phyloP scores from a whole-genome alignment of 2,797 vertebrate genomes.

The Anguilla anguilla region DNA sequence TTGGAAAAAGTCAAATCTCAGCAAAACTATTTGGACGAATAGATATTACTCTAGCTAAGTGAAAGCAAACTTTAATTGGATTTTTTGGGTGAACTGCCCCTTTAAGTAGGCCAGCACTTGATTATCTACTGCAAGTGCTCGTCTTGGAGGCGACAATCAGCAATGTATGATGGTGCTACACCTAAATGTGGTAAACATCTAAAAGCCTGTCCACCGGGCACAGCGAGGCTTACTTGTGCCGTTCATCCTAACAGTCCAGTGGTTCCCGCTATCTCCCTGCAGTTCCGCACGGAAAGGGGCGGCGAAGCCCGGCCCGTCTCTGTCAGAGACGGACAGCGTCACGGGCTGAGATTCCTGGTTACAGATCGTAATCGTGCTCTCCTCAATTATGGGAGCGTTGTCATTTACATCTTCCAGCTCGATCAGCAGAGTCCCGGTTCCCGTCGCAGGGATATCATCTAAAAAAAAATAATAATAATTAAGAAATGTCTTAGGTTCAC shows the following conservation, averaged over 20 bases:
- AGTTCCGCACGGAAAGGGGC: slow-evolving; percentile 74
- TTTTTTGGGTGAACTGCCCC: too few species aligned
- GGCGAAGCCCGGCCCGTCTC: slow-evolving; percentile 74
- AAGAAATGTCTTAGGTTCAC: not conserved
- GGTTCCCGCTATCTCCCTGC: slow-evolving; percentile 44
- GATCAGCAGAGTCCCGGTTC: slow-evolving; percentile 84
- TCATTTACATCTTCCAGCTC: slow-evolving; percentile 83
- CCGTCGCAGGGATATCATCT: slow-evolving; percentile 77
- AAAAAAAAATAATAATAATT: not conserved
- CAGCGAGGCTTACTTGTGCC: slow-evolving; percentile 67
- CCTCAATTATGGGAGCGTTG: slow-evolving; percentile 73
- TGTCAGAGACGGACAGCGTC: slow-evolving; percentile 75
- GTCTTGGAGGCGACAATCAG: too few species aligned
- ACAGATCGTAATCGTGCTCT: slow-evolving; percentile 69
- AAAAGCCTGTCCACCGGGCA: too few species aligned
- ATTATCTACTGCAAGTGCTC: too few species aligned
- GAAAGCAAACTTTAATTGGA: too few species aligned
- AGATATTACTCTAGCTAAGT: too few species aligned
- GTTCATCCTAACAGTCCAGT: slow-evolving; percentile 75
- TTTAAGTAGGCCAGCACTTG: too few species aligned
- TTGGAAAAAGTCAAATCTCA: too few species aligned
- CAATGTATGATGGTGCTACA: too few species aligned
- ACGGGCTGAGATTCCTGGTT: slow-evolving; percentile 65
- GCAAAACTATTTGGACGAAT: too few species aligned
- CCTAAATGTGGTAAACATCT: too few species aligned